Conservation (phyloP, 2,113 vertebrate species). For the Odocoileus hemionus region DNA sequence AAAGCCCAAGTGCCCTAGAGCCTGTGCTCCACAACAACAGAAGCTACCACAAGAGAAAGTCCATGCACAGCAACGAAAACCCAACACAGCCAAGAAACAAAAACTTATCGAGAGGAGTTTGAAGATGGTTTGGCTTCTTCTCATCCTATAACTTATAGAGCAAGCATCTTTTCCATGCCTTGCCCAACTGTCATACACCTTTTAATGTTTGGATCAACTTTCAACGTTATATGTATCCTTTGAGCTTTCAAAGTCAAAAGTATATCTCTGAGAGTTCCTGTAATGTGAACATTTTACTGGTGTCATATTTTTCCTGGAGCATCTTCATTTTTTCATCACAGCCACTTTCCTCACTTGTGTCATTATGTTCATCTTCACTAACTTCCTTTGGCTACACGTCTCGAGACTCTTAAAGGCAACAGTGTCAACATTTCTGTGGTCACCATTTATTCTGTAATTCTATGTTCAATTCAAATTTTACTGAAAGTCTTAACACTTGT, state of each 20-base stretch:
- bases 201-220: not conserved
- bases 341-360: not conserved
- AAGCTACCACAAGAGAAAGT: not conserved
- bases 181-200: not conserved
- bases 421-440: not conserved
- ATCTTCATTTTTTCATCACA: not conserved
- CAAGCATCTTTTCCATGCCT: not conserved
- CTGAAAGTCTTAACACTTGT: not conserved
- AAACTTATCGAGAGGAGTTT: not conserved
- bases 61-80: not conserved
- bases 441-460: not conserved
- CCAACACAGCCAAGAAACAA: not conserved
- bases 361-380: not conserved
- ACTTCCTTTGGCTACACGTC: not conserved
- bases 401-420: not conserved
- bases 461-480: not conserved
- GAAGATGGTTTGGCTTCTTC: not conserved
- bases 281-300: not conserved
- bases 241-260: not conserved
- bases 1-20: not conserved
- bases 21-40: not conserved
- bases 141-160: not conserved
- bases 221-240: not conserved
- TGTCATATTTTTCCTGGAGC: not conserved
- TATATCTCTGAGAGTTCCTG: not conserved